A percentile compares a stretch with the other conserved stretches of the same genome.
Evolutionary conservation across 2,888 invertebrate species (phyloP).

Genomic region (Stenichneumon culpator): DNA sequence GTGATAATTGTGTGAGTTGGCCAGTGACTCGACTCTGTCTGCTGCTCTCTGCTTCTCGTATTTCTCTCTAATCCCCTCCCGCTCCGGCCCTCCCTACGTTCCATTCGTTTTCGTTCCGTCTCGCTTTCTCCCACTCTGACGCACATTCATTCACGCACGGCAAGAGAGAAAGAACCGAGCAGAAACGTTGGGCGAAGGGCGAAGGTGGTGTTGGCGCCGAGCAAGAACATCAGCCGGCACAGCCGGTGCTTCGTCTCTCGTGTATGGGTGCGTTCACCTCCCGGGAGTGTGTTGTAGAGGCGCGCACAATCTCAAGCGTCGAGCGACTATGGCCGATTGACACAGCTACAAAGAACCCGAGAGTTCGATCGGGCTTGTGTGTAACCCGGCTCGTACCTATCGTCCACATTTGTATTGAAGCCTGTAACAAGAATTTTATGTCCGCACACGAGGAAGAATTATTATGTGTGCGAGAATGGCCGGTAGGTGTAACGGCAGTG

Average conservation of each 20-base stretch:
- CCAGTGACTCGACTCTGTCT: conserved; percentile 45
- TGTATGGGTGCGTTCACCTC: conserved; percentile 55
- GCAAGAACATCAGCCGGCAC: background rate
- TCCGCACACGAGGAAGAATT: background rate
- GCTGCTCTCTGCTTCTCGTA: conserved; percentile 30
- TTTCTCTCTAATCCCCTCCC: conserved; percentile 14
- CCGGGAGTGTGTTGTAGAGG: conserved; percentile 22
- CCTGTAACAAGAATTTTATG: conserved; percentile 16
- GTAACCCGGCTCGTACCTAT: background rate
- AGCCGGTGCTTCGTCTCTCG: conserved; percentile 30
- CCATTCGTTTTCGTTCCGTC: conserved; percentile 4
- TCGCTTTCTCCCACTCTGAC: conserved; percentile 11
- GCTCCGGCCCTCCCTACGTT: background rate
- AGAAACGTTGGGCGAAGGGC: conserved; percentile 17
- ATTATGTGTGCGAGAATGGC: conserved; percentile 5
- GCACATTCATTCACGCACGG: conserved; percentile 43
- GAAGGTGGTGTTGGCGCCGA: conserved; percentile 19
- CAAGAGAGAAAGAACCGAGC: background rate
- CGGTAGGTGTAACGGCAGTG: conserved; percentile 13
- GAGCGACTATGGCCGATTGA: conserved; percentile 13
- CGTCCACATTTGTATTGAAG: background rate
- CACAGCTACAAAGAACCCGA: conserved; percentile 6
- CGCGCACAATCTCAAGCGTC: background rate
- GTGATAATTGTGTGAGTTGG: conserved; percentile 39
- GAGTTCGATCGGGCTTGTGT: background rate